These are phyloP conservation scores for Aphaenogaster floridana DNA, from an alignment of 1,140 invertebrate species.

Conservation along the genomic window DNA sequence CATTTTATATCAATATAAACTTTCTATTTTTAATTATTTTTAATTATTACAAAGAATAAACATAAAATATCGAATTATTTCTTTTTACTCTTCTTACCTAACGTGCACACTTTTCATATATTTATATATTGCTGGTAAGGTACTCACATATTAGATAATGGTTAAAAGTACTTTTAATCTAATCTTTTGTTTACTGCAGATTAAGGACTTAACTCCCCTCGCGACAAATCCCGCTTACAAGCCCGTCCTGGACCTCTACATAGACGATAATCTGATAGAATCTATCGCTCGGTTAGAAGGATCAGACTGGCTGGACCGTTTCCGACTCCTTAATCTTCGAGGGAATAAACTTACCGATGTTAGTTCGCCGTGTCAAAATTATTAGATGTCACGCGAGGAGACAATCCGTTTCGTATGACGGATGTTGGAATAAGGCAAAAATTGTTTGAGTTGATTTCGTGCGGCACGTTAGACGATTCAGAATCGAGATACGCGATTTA, in stretches of 20 bases:
- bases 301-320: slow-evolving; percentile 91
- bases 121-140: background rate
- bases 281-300: slow-evolving; percentile 91
- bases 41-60: background rate
- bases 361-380: slow-evolving; percentile 65
- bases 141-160: background rate
- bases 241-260: slow-evolving; percentile 90
- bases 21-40: background rate
- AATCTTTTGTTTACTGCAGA: slow-evolving; percentile 84
- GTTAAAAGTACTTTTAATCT: background rate
- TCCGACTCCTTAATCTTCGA: slow-evolving; percentile 91
- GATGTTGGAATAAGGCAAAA: background rate
- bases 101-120: background rate
- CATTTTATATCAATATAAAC: background rate
- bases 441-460: background rate
- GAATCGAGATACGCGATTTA: slow-evolving; percentile 10
- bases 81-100: background rate
- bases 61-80: slow-evolving; percentile 1
- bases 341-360: slow-evolving; percentile 92
- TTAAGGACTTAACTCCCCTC: slow-evolving; percentile 89
- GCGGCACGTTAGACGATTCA: background rate
- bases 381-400: slow-evolving; percentile 21
- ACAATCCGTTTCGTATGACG: background rate
- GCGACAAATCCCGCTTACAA: slow-evolving; percentile 90
- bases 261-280: slow-evolving; percentile 92